Evolutionary conservation across 2,888 invertebrate species (phyloP).

Genomic region (Entomobrya proxima): DNA sequence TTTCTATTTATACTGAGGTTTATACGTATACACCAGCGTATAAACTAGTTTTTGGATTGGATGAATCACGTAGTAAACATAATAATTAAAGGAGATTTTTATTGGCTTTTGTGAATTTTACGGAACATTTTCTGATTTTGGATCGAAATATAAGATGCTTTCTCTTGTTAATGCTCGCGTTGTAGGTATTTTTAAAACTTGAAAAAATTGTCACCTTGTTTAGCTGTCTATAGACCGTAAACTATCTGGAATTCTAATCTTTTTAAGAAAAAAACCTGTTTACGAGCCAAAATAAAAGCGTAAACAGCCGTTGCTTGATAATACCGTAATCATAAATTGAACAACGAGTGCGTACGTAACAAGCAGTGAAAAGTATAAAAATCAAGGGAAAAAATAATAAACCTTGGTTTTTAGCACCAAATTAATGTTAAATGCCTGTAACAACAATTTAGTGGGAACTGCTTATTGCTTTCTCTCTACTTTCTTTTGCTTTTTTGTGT

Average conservation of each 20-base stretch:
- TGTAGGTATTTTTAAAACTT: no score
- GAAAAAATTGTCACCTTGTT: no score
- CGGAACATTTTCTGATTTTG: no score
- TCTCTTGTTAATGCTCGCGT: no score
- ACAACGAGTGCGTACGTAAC: no score
- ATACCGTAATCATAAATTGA: no score
- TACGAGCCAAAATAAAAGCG: neutral
- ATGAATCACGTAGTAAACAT: conserved; percentile 35
- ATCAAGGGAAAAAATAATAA: conserved; percentile 19
- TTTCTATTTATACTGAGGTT: neutral
- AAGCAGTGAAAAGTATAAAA: no score
- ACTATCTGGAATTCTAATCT: no score
- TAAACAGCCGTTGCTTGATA: neutral
- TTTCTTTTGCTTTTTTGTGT: conserved; percentile 1
- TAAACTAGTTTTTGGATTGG: neutral
- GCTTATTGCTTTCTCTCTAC: conserved; percentile 54
- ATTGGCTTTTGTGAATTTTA: no score
- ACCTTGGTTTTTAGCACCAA: conserved; percentile 33
- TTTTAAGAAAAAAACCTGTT: neutral
- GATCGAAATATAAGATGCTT: no score
- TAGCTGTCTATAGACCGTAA: no score
- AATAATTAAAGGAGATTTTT: conserved; percentile 42
- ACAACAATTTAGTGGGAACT: conserved; percentile 52
- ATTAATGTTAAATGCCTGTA: conserved; percentile 53
- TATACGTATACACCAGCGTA: neutral